A percentile compares a stretch with the other conserved stretches of the same genome.
phyloP scores from a whole-genome alignment of 2,888 invertebrate species.

The Calephelis perditalis region DNA sequence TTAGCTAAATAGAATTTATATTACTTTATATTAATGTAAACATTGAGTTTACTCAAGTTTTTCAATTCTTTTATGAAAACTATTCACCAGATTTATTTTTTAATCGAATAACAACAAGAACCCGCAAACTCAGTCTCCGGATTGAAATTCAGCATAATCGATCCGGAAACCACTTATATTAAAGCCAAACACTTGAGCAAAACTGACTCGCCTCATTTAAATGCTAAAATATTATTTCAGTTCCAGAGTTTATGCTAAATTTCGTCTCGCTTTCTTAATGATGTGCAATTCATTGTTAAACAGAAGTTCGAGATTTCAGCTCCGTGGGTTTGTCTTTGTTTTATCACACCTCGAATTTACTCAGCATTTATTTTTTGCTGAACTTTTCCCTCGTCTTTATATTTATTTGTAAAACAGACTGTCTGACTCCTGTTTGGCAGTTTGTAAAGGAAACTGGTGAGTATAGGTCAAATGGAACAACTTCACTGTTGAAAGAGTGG shows the following conservation, averaged over 20 bases:
- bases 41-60: no score
- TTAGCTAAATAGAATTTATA: no score
- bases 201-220: slow-evolving; percentile 25
- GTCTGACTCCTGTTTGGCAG: no score
- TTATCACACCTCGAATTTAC: not conserved
- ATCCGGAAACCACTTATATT: slow-evolving; percentile 22
- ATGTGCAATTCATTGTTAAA: slow-evolving; percentile 30
- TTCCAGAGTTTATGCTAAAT: slow-evolving; percentile 27
- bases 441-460: no score
- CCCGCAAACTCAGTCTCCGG: slow-evolving; percentile 12
- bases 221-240: slow-evolving; percentile 29
- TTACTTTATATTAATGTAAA: no score
- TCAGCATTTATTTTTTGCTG: not conserved
- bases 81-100: slow-evolving; percentile 5
- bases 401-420: no score
- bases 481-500: no score
- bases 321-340: slow-evolving; percentile 1
- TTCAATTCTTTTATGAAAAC: not conserved
- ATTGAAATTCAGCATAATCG: slow-evolving; percentile 19
- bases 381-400: no score
- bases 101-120: slow-evolving; percentile 6
- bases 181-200: slow-evolving; percentile 22
- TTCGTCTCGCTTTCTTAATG: slow-evolving; percentile 30
- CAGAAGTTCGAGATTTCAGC: slow-evolving; percentile 19
- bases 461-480: no score